A percentile compares a stretch with the other conserved stretches of the same genome.
Conservation (phyloP, 1,140 invertebrate genomes). For the Drosophila takahashii region DNA sequence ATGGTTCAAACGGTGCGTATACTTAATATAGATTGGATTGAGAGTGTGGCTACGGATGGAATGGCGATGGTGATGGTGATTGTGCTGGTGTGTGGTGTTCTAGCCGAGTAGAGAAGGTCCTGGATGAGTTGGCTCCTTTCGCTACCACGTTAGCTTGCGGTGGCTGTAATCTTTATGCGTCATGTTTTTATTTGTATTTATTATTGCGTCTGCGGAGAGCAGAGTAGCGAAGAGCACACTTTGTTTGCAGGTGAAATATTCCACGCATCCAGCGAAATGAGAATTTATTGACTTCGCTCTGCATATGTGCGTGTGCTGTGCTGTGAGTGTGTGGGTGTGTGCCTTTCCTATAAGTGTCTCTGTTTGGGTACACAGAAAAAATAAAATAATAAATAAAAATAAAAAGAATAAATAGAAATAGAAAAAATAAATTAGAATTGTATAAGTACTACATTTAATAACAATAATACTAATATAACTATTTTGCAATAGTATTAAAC, state of each 20-base stretch:
- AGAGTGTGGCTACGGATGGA: not conserved
- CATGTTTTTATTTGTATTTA: constrained; percentile 83
- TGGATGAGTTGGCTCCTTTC: constrained; percentile 34
- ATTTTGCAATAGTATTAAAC: too few relatives aligned
- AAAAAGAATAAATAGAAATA: too few relatives aligned
- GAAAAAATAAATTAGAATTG: too few relatives aligned
- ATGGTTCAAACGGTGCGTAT: constrained; percentile 79
- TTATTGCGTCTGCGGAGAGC: constrained; percentile 62
- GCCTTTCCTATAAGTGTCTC: constrained; percentile 52
- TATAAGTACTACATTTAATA: too few relatives aligned
- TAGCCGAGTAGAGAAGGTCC: constrained; percentile 1
- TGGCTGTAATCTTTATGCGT: constrained; percentile 75
- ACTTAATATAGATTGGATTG: constrained; percentile 76
- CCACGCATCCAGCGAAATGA: constrained; percentile 67
- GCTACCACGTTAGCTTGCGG: constrained; percentile 39
- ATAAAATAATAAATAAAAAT: too few relatives aligned
- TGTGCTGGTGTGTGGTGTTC: not conserved
- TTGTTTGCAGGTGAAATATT: constrained; percentile 76
- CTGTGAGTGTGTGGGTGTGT: constrained; percentile 24
- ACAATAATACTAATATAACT: too few relatives aligned
- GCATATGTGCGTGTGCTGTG: constrained; percentile 27
- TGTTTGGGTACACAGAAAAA: constrained; percentile 29
- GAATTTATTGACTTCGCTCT: constrained; percentile 76
- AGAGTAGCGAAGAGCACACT: constrained; percentile 34
- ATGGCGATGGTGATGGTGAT: too few relatives aligned